phyloP scores from a whole-genome alignment of 2,797 vertebrate species.

The Kryptopterus vitreolus region DNA sequence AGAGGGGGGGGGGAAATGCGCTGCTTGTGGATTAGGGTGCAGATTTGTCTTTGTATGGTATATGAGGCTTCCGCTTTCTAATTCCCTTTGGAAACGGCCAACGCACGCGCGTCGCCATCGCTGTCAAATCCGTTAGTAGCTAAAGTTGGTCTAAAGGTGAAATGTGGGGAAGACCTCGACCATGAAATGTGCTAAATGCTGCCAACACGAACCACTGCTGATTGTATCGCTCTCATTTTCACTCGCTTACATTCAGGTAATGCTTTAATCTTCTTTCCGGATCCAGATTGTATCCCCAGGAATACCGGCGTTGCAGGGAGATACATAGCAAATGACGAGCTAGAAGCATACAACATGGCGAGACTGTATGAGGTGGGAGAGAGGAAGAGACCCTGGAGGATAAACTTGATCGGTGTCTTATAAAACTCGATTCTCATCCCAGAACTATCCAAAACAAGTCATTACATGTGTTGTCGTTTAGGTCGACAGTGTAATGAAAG shows the following conservation, averaged over 20 bases:
- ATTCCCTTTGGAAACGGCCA: not conserved
- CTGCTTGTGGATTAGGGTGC: not conserved
- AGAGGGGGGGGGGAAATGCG: not conserved
- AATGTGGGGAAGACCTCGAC: no score
- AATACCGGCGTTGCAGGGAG: not conserved
- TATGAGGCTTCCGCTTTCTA: not conserved
- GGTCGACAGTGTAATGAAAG: not conserved
- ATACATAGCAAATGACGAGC: no score
- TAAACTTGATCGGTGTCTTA: not conserved
- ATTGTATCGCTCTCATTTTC: not conserved
- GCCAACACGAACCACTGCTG: not conserved
- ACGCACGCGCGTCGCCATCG: not conserved
- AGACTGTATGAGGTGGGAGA: not conserved
- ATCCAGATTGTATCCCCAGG: not conserved
- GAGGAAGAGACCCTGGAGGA: not conserved
- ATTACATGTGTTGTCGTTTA: no score
- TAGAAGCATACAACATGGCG: not conserved
- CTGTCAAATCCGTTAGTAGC: no score
- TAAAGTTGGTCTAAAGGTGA: no score
- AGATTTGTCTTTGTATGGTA: not conserved
- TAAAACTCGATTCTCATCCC: not conserved
- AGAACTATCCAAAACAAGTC: no score
- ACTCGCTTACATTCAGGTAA: not conserved
- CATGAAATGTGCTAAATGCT: conserved; percentile 20
- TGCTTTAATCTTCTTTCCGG: not conserved